Conservation (phyloP, 2,113 vertebrate genomes). For the Alethe diademata region DNA sequence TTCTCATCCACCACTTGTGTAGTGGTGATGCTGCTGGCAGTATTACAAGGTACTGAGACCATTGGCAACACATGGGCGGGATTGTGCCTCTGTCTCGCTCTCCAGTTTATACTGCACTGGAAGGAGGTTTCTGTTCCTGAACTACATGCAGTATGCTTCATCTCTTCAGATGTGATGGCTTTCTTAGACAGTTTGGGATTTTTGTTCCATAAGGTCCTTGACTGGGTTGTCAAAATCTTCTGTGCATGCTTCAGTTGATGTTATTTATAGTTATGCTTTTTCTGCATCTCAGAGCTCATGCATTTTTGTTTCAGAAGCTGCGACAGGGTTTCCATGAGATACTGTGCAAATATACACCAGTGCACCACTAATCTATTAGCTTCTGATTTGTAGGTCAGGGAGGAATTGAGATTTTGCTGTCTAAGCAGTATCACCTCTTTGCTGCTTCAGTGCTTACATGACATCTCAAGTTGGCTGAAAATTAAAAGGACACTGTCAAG, state of each 20-base stretch:
- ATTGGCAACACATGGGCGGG: neutral
- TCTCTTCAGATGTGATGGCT: neutral
- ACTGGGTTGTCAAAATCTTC: neutral
- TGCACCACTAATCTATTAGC: neutral
- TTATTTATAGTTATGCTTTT: neutral
- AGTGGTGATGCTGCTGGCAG: neutral
- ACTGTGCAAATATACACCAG: neutral
- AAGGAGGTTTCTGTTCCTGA: neutral
- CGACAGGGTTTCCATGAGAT: neutral
- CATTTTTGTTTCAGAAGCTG: constrained; percentile 4
- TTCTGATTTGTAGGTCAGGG: constrained; percentile 44
- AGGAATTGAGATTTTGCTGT: constrained; percentile 44
- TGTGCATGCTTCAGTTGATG: neutral
- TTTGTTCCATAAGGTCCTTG: neutral
- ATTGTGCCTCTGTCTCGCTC: neutral
- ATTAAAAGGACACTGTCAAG: constrained; percentile 30
- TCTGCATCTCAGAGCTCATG: neutral
- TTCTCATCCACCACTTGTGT: neutral
- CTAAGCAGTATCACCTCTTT: constrained; percentile 24
- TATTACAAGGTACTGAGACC: neutral
- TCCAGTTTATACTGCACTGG: neutral
- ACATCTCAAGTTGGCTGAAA: constrained; percentile 28
- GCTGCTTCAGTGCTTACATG: constrained; percentile 36
- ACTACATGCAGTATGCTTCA: neutral
- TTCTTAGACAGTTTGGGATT: neutral